phyloP scores from a whole-genome alignment of 2,888 invertebrate species.

The Limnephilus auricula region DNA sequence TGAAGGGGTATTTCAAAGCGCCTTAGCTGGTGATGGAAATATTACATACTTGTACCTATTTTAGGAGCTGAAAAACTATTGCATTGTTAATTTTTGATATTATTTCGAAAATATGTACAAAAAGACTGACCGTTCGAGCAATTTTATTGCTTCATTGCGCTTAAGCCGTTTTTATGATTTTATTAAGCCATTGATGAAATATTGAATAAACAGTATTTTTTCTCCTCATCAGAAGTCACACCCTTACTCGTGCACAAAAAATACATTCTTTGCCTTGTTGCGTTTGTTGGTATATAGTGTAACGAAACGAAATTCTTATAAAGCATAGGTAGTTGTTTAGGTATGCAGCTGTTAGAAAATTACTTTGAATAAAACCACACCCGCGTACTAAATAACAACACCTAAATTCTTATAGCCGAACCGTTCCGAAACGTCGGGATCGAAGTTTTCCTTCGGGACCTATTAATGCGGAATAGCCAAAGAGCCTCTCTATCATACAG shows the following conservation, averaged over 20 bases:
- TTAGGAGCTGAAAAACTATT: no score
- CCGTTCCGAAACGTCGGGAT: not conserved
- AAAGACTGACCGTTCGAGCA: no score
- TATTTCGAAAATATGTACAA: no score
- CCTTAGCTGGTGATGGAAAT: no score
- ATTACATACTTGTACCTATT: no score
- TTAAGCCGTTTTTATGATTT: no score
- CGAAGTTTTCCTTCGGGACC: not conserved
- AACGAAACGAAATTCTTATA: not conserved
- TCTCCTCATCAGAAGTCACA: no score
- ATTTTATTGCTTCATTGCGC: no score
- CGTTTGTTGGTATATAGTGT: not conserved
- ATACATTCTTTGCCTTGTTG: not conserved
- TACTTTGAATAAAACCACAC: not conserved
- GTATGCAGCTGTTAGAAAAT: not conserved
- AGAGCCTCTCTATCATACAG: not conserved
- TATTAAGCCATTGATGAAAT: no score
- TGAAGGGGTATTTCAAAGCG: no score
- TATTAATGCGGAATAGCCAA: slow-evolving; percentile 2
- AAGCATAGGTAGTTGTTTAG: not conserved
- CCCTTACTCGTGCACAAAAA: not conserved
- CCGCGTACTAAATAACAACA: not conserved
- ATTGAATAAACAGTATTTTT: no score
- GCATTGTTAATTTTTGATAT: no score
- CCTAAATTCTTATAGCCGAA: not conserved